These are phyloP conservation scores for Tinea semifulvella DNA, from an alignment of 2,888 invertebrate genomes.

Conservation along the genomic window DNA sequence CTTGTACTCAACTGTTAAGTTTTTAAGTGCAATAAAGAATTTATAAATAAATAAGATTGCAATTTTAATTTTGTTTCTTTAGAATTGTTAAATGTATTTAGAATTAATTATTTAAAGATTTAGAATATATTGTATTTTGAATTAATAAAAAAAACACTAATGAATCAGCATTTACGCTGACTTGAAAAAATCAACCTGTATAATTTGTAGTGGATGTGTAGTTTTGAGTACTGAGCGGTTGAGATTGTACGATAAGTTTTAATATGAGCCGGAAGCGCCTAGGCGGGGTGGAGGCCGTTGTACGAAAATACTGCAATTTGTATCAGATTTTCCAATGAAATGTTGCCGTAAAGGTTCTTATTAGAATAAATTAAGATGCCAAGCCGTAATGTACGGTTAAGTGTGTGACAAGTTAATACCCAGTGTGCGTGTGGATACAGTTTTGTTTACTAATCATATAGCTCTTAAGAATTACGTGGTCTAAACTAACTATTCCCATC, in stretches of 20 bases:
- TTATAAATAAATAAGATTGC: no score
- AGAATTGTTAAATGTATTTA: no score
- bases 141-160: no score
- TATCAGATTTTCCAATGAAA: conserved; percentile 32
- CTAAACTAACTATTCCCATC: not conserved
- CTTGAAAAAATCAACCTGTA: conserved; percentile 46
- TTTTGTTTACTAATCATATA: not conserved
- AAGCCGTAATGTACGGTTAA: not conserved
- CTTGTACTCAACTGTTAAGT: no score
- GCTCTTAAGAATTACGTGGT: not conserved
- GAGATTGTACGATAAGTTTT: conserved; percentile 62
- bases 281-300: conserved; percentile 32
- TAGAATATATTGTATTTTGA: no score
- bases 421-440: not conserved
- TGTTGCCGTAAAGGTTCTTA: not conserved
- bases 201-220: conserved; percentile 54
- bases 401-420: not conserved
- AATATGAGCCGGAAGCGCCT: conserved; percentile 60
- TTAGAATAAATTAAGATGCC: conserved; percentile 9
- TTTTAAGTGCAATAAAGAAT: no score
- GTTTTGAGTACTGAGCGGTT: conserved; percentile 61
- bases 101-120: no score
- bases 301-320: conserved; percentile 49
- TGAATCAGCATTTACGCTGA: no score
- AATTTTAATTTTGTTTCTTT: no score